Percentiles rank a stretch among this genome's conserved stretches.
phyloP scores from a whole-genome alignment of 2,797 vertebrate genomes.

The Spinibarbus caldwelli region DNA sequence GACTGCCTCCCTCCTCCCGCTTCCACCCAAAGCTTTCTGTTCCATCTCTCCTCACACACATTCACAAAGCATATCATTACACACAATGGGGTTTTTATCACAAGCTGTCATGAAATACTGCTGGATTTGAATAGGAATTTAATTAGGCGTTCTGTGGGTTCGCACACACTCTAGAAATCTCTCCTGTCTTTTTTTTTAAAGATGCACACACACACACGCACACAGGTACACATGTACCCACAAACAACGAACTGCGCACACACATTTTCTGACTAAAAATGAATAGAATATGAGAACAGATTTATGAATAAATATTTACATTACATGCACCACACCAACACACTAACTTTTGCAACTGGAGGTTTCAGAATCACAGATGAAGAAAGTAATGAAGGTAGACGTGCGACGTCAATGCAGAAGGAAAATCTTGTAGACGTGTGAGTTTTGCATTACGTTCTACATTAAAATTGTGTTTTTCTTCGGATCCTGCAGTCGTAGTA shows the following conservation, averaged over 20 bases:
- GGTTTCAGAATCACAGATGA: slow-evolving; percentile 41
- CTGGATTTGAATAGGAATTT: slow-evolving; percentile 86
- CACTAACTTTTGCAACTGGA: slow-evolving; percentile 25
- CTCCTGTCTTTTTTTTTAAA: slow-evolving; percentile 44
- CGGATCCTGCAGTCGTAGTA: neutral
- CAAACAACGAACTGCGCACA: slow-evolving; percentile 24
- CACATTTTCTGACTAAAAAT: slow-evolving; percentile 18
- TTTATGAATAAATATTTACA: slow-evolving; percentile 55
- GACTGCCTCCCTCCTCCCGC: slow-evolving; percentile 30
- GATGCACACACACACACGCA: slow-evolving; percentile 39
- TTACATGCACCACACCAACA: slow-evolving; percentile 33
- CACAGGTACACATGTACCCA: slow-evolving; percentile 17
- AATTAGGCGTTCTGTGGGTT: slow-evolving; percentile 81
- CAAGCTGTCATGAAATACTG: slow-evolving; percentile 81
- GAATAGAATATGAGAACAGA: slow-evolving; percentile 53
- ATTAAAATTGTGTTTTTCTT: slow-evolving; percentile 30
- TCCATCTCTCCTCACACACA: slow-evolving; percentile 79
- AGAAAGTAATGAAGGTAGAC: slow-evolving; percentile 37
- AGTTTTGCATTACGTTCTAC: slow-evolving; percentile 22
- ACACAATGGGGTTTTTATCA: slow-evolving; percentile 86
- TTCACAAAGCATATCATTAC: slow-evolving; percentile 86
- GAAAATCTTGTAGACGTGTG: slow-evolving; percentile 9
- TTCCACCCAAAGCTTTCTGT: slow-evolving; percentile 69
- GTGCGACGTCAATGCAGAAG: neutral
- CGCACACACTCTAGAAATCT: slow-evolving; percentile 80